Base-by-base conservation (phyloP, 1,140 invertebrate genomes). In the Zaprionus davidi region DNA sequence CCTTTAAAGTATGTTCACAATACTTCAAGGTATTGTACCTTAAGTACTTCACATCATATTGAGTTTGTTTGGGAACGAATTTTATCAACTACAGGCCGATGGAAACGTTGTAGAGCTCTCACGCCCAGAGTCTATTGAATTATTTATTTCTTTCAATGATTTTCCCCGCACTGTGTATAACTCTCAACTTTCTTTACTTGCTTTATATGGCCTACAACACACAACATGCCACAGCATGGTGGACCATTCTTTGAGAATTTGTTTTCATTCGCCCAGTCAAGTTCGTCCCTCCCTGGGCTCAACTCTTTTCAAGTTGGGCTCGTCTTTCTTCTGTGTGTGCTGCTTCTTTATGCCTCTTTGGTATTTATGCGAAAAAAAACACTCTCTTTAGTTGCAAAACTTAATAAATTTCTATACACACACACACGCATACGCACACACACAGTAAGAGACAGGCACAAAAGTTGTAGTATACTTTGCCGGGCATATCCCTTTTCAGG, bases 371-470 rank as follows among this genome's bases (percentile, higher is more conserved):
- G 46, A 51, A 24, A 51, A 51, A 51, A 51, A 51, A 51, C 46
- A 51, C 46, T 51, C 46, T 51, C 46, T 51, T 51, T 51, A 51
- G 46, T 51, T 51, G 46, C 20, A 51, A 51, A 51, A 51, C 46
- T 51, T 51, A 51, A 51, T 51, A 51, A 51, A 51, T 51, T 51
- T 22, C 12, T 24, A 51, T 24, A 51, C 46, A 51, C 46, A 51
- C 46, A 13, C 38, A 41, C 38, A 41, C 36, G 1, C n/a, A n/a
- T n/a, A 51, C 46, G 24, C 46, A 13, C 38, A 9, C 9, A 9
- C 31, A 34, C 9, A 34, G 31, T 7, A 34, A 34, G 31, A 49
- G 17, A 49, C 17, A 49, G n/a, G 46, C 17, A 17, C 17, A 49
- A 7, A 49, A 49, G 46, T 49, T 49, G 46, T 24, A 17, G 31